Base-by-base conservation (phyloP, 1,140 invertebrate species). In the Chironomus striatipennis region DNA sequence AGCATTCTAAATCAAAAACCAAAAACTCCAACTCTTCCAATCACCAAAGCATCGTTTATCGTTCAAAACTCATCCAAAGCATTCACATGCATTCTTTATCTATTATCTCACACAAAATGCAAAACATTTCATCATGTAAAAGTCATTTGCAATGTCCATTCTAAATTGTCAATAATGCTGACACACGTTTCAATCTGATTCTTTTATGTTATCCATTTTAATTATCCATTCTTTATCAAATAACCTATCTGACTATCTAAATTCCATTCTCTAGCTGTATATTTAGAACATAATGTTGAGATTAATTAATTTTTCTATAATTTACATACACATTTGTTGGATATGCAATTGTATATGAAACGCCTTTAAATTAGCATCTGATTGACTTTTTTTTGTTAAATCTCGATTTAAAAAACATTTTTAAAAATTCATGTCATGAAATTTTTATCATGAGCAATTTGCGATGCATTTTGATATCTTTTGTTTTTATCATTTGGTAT, bases 341-440 rank as follows among this genome's bases (percentile, higher is more conserved):
- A 34, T 57, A 10, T 57, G n/a, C 12, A 57, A n/a, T 57, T 57
- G 47, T 10, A 12, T 57, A 15, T n/a, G 47, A 10, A 57, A 57
- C 47, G 47, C 47, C 47, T 57, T 57, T 47, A 10, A 9, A 47
- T 47, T 47, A 10, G 43, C 8, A 47, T 47, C 43, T 4, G 5
- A 5, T 34, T 34, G 24, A 34, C 24, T 34, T 2, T 34, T 34
- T 34, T 34, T 34, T n/a, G n/a, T n/a, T 5, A 34, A 47, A 1
- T 47, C 43, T 57, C 47, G 12, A 15, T n/a, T 12, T 5, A 57
- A 15, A 57, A n/a, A 5, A 12, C 9, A 57, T 57, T 57, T 57
- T n/a, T 34, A 34, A 34, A 57, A 57, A 57, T 57, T 57, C 47
- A 57, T 57, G 47, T 57, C 47, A 57, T 57, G 47, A n/a, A 57